These are phyloP conservation scores for Diploptera punctata DNA, from an alignment of 2,888 invertebrate species.

Conservation along the genomic window DNA sequence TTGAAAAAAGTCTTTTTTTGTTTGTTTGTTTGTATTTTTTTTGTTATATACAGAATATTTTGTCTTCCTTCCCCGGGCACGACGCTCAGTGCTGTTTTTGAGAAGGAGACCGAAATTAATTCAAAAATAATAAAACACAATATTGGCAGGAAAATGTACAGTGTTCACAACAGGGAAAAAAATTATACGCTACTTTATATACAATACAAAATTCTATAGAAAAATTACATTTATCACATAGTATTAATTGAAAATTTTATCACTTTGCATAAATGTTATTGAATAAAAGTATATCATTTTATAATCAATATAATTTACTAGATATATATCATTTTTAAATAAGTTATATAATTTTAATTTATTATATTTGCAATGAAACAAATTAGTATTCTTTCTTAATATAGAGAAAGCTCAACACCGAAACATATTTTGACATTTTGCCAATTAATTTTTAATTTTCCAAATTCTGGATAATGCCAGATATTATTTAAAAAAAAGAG, in stretches of 20 bases:
- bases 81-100: conserved; percentile 57
- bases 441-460: no score
- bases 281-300: no score
- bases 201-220: conserved; percentile 28
- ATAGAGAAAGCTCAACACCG: no score
- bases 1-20: conserved; percentile 35
- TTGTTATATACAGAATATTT: conserved; percentile 35
- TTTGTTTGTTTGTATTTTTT: conserved; percentile 33
- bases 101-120: conserved; percentile 48
- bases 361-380: no score
- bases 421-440: no score
- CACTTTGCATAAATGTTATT: background rate
- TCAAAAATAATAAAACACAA: conserved; percentile 40
- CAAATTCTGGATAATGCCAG: no score
- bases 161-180: conserved; percentile 35
- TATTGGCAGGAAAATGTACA: conserved; percentile 40
- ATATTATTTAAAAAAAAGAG: no score
- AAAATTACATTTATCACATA: conserved; percentile 21
- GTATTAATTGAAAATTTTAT: background rate
- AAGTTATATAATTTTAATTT: no score
- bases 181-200: conserved; percentile 37
- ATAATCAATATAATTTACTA: no score
- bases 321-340: no score
- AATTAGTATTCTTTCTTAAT: no score
- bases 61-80: conserved; percentile 57